Evolutionary conservation across 2,888 invertebrate species (phyloP).

Genomic region (Dione vanillae): DNA sequence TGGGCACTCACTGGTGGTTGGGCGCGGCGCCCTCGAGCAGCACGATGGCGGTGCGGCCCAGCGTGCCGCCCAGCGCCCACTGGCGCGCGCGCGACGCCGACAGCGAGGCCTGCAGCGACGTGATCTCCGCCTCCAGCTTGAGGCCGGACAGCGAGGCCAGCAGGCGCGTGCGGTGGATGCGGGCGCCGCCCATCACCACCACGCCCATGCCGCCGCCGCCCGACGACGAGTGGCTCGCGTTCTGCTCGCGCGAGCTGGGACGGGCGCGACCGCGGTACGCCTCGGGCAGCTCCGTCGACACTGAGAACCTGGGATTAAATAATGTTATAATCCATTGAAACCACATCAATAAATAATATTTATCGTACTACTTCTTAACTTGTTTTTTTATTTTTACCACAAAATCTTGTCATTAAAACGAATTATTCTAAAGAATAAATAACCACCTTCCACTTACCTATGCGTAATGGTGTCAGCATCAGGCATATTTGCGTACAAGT

Average conservation of each 20-base stretch:
- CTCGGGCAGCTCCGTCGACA: conserved; percentile 88
- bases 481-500: conserved; percentile 96
- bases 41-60: conserved; percentile 96
- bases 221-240: conserved; percentile 72
- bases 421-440: no score
- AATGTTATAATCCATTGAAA: no score
- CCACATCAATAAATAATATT: no score
- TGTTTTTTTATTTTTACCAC: no score
- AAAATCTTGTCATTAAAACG: no score
- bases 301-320: conserved; percentile 83
- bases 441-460: conserved; percentile 65
- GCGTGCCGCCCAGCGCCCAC: conserved; percentile 93
- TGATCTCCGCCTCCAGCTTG: conserved; percentile 97
- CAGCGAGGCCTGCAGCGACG: conserved; percentile 94
- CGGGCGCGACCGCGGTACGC: conserved; percentile 82
- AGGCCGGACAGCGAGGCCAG: conserved; percentile 96
- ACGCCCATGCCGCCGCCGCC: conserved; percentile 88
- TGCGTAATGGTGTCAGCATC: conserved; percentile 96
- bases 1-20: conserved; percentile 91
- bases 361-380: no score
- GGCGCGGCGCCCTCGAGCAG: conserved; percentile 95
- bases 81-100: conserved; percentile 96
- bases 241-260: conserved; percentile 71
- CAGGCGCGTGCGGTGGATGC: conserved; percentile 93
- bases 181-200: conserved; percentile 92